Evolutionary conservation across 2,888 invertebrate species (phyloP).

Genomic region (Drepanosiphum platanoidis): DNA sequence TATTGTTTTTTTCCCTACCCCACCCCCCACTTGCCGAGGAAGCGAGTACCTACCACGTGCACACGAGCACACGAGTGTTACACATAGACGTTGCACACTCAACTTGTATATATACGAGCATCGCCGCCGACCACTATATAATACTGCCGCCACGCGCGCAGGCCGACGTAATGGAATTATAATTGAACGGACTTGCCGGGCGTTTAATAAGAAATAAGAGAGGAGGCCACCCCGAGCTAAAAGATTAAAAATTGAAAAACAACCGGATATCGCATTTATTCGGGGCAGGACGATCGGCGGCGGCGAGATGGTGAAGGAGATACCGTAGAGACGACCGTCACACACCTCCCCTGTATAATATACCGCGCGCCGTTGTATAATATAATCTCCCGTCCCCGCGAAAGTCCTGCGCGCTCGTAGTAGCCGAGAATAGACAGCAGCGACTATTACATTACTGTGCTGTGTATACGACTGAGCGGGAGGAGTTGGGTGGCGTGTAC

Average conservation of each 20-base stretch:
- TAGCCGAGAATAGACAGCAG: no score
- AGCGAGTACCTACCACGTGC: not conserved
- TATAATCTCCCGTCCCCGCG: no score
- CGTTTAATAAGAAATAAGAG: slow-evolving; percentile 51
- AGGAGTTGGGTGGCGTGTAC: no score
- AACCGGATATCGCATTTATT: slow-evolving; percentile 18
- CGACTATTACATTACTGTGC: no score
- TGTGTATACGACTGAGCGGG: no score
- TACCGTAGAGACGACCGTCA: not conserved
- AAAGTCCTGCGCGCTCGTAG: no score
- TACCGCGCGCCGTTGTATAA: not conserved
- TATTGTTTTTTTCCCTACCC: not conserved
- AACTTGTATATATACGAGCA: not conserved
- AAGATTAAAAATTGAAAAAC: slow-evolving; percentile 54
- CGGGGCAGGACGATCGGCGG: not conserved
- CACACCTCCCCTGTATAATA: not conserved
- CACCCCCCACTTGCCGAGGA: not conserved
- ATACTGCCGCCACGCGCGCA: not conserved
- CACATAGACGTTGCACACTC: not conserved
- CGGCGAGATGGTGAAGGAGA: not conserved
- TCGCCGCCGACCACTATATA: not conserved
- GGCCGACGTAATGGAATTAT: slow-evolving; percentile 50
- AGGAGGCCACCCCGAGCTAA: not conserved
- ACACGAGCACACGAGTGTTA: not conserved
- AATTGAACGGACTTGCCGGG: slow-evolving; percentile 36